These are phyloP conservation scores for Herpetotheres cachinnans DNA, from an alignment of 2,113 vertebrate genomes.

Conservation along the genomic window DNA sequence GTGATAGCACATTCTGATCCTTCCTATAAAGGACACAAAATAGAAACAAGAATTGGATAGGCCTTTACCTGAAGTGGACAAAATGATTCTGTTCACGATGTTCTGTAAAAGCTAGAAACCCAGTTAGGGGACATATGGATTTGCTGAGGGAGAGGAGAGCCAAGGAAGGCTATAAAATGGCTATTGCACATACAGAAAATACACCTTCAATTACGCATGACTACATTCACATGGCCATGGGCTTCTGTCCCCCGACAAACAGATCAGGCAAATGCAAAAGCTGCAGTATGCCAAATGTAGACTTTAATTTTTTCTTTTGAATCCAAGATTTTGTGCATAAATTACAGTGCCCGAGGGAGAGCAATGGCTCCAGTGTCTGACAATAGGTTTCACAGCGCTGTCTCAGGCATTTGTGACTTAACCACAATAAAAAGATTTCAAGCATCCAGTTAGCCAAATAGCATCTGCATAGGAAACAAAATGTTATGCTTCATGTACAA, in stretches of 20 bases:
- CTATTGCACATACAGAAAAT: neutral
- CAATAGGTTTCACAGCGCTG: neutral
- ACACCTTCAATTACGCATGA: accelerated
- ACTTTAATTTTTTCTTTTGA: neutral
- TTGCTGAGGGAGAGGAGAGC: neutral
- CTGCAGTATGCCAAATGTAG: neutral
- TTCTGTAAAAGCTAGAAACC: neutral
- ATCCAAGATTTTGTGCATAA: neutral
- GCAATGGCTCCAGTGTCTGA: neutral
- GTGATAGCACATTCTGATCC: constrained; percentile 93
- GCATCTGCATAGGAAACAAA: neutral
- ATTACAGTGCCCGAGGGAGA: neutral
- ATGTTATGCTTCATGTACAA: neutral
- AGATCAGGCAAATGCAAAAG: neutral
- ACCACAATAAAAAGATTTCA: neutral
- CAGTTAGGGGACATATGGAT: accelerated
- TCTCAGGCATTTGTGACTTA: neutral
- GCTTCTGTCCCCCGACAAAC: neutral
- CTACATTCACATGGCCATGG: accelerated
- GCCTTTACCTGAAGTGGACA: neutral
- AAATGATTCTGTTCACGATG: accelerated
- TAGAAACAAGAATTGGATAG: neutral
- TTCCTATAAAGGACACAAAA: constrained; percentile 76
- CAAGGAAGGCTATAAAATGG: neutral
- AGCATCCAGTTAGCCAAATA: neutral